Evolutionary conservation across 2,797 vertebrate species (phyloP), one percentile per base, ranked within the genome.

Genomic region (Poecilia velifera): DNA sequence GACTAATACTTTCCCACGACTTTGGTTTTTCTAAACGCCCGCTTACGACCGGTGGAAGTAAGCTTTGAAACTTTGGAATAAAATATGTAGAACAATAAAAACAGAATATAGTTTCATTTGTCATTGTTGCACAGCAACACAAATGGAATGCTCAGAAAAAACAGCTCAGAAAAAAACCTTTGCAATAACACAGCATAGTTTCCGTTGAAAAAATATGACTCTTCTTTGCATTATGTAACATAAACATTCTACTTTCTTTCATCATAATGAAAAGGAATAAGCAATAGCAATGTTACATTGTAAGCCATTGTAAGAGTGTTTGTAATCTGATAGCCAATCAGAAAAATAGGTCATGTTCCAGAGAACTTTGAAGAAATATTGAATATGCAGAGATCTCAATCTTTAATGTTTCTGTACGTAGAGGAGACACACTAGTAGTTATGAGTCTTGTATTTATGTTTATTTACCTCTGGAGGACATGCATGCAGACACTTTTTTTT

Each of bases 381-480:
- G 46, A 1, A 5, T 18, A 77, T 22, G 9, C 45, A 41, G 20
- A 62, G 22, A 28, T 41, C 31, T 7, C 16, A 31, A 25, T 14
- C 20, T 16, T 55, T 77, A 9, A 28, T 43, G 14, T 41, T 79
- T 31, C 43, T 36, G 22, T n/a, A 74, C 43, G 13, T 70, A 14
- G 25, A 70, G 68, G 34, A 39, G 13, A 78, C 34, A 78, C 34
- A 49, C 20, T 47, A 5, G 43, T 28, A 45, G 10, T 16, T 71
- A n/a, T 45, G n/a, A 78, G 47, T 74, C 4, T 75, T 39, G 36
- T 5, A 49, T 72, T 78, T 18, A 41, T 70, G 57, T 28, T 66
- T 51, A 59, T 70, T 78, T 72, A 70, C 51, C 28, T 46, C 74
- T 36, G 76, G 36, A 76, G 34, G 41, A 57, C 73, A n/a, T 31